Evolutionary conservation across 1,140 invertebrate genomes (phyloP).

Genomic region (Aphis craccivora): DNA sequence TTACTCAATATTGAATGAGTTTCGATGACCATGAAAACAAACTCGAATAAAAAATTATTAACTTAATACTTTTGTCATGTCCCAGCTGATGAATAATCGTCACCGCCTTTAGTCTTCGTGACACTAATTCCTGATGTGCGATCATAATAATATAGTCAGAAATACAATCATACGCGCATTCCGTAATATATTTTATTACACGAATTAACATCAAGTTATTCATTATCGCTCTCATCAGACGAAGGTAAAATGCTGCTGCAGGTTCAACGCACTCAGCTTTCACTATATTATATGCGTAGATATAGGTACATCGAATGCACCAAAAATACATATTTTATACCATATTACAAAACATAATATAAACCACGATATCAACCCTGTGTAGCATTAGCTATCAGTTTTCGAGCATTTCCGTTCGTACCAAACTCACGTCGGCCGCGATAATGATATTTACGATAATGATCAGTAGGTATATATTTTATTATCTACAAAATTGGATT

Average conservation of each 20-base stretch:
- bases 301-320: not conserved
- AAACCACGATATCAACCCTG: not conserved
- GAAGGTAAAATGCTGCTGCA: not conserved
- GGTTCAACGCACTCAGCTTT: constrained; percentile 42
- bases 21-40: not conserved
- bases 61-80: constrained; percentile 26
- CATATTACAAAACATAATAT: not conserved
- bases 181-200: constrained; percentile 11
- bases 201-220: constrained; percentile 8
- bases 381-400: not conserved
- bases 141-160: not conserved
- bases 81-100: not conserved
- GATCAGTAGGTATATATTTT: not conserved
- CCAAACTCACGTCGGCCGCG: not conserved
- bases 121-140: not conserved
- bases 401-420: not conserved
- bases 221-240: not conserved
- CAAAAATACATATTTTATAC: not conserved
- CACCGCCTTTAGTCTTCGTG: not conserved
- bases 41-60: not conserved
- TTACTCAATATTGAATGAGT: not conserved
- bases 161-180: not conserved
- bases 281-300: not conserved
- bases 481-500: not conserved
- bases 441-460: not conserved